Evolutionary conservation across 53 echinoderm and acorn worm species (phyloP).

Genomic region (Temnopleurus reevesii): DNA sequence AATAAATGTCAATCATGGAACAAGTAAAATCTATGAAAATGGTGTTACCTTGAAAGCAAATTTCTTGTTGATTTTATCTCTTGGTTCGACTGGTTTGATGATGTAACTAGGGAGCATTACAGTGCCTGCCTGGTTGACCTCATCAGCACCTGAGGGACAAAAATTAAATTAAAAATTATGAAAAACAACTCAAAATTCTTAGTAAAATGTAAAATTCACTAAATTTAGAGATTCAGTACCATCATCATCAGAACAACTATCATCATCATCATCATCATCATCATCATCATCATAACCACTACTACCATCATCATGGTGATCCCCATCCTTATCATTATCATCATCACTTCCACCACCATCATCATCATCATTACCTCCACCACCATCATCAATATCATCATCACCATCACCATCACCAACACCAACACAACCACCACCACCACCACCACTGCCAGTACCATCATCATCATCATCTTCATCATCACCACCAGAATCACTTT

Average conservation of each 20-base stretch:
- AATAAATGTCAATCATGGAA: too few relatives aligned
- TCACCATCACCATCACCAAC: conserved; percentile 9
- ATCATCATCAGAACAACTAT: background rate
- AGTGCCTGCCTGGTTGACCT: conserved; percentile 72
- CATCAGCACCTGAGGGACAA: conserved; percentile 60
- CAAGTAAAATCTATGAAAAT: too few relatives aligned
- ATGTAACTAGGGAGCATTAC: conserved; percentile 87
- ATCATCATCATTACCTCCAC: background rate
- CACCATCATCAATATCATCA: background rate
- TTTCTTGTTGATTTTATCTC: conserved; percentile 81
- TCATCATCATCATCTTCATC: background rate
- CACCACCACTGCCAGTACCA: background rate
- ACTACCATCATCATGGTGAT: background rate
- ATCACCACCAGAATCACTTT: background rate
- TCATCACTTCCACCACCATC: background rate
- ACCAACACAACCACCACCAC: too few relatives aligned
- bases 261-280: background rate
- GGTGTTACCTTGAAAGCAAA: conserved; percentile 95
- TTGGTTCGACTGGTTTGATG: conserved; percentile 69
- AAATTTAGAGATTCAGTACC: too few relatives aligned
- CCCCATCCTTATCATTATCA: background rate
- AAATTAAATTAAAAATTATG: background rate
- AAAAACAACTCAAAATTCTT: background rate
- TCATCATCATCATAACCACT: background rate
- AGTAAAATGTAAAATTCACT: too few relatives aligned